Evolutionary conservation across 1,140 invertebrate genomes (phyloP).

Genomic region (Pseudomyrmex pallidus): DNA sequence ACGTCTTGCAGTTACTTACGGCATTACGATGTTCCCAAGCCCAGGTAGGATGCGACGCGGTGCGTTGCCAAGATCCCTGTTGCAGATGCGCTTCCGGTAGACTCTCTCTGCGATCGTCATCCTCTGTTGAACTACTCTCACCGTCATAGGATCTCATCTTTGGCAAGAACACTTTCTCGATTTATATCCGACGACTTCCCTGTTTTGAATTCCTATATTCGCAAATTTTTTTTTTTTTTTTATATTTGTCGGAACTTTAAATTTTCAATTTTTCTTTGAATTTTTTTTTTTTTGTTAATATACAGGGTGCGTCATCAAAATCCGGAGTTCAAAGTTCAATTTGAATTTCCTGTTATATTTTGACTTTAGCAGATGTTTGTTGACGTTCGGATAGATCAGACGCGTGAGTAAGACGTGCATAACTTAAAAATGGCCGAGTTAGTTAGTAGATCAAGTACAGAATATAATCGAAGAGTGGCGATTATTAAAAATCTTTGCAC

Average conservation of each 20-base stretch:
- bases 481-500: not conserved
- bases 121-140: conserved; percentile 83
- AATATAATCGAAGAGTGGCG: too few relatives aligned
- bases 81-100: conserved; percentile 81
- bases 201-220: not conserved
- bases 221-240: not conserved
- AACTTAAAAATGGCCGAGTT: not conserved
- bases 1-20: conserved; percentile 61
- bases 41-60: conserved; percentile 81
- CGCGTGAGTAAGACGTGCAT: not conserved
- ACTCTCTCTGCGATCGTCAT: conserved; percentile 80
- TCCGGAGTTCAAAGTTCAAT: not conserved
- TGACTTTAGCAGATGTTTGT: not conserved
- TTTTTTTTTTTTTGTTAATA: not conserved
- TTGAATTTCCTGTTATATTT: not conserved
- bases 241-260: not conserved
- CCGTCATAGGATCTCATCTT: conserved; percentile 84
- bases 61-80: conserved; percentile 81
- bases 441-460: not conserved
- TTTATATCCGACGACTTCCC: not conserved
- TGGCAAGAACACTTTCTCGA: conserved; percentile 2
- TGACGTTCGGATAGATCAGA: not conserved
- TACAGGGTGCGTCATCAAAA: not conserved
- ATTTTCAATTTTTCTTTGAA: not conserved
- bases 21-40: conserved; percentile 82